Base-by-base conservation (phyloP, 1,140 invertebrate species). In the Papilio machaon region DNA sequence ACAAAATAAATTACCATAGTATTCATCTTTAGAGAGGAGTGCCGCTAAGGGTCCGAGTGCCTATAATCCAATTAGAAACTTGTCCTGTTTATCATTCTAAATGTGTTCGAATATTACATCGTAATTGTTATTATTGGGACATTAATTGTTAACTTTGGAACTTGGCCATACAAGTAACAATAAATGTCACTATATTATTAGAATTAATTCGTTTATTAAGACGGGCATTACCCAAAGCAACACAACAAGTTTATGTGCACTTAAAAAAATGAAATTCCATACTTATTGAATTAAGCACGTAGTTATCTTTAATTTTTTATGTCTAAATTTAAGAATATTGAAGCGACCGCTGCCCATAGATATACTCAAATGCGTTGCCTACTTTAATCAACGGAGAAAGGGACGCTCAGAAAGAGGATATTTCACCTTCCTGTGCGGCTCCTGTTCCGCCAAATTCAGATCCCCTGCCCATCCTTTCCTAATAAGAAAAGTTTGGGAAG, bases 151-250 rank as follows among this genome's bases (percentile, higher is more conserved):
- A 35, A 67, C 23, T 30, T 67, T 67, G 64, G n/a, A 8, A 60
- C 58, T 60, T 15, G 10, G 11, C 23, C 11, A 17, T 15, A 35
- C 64, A 13, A 67, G 30, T 67, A 67, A 9, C 64, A 67, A 67
- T 67, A 67, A 67, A 67, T 67, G 64, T 67, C 64, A 67, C 30
- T 30, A 35, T 67, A 15, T 64, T 64, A 64, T 67, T 67, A 67
- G 11, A 67, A 67, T 35, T 67, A 67, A 35, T 67, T 60, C n/a
- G 5, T 60, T 60, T n/a, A 60, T 60, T 23, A 60, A 58, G 17
- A n/a, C n/a, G 7, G 2, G 2, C n/a, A 58, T 58, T 58, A 17
- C 52, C 5, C 17, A 17, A 17, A 17, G 19, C 19, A 60, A 60
- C 5, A 7, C 5, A 17, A 6, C 17, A 6, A 23, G 4, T 11